Base-by-base conservation (phyloP, 2,113 vertebrate genomes). In the Trichechus manatus region DNA sequence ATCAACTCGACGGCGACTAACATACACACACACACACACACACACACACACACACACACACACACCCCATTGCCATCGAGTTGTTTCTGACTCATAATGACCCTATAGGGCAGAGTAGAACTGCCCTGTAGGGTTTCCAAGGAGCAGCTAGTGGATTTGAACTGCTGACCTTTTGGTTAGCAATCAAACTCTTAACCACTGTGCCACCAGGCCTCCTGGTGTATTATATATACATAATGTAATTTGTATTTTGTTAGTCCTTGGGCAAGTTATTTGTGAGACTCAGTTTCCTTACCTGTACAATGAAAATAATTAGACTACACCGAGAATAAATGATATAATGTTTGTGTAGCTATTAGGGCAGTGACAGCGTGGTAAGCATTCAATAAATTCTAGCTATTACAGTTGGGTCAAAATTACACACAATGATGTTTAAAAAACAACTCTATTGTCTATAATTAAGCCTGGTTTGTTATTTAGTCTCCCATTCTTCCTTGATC, bases 251-350 rank as follows among this genome's bases (percentile, higher is more conserved):
- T 80, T 72, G 19, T 39, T 82, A 1, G 61, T 53, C n/a, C 42
- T 82, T 87, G n/a, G 80, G 23, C 25, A 87, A 59, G 4, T 83
- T 95, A 22, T 81, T 91, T 96, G 47, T 85, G 86, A 90, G 77
- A 91, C 20, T 75, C 31, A 44, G 23, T 93, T 91, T 70, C 8
- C 11, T 88, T 87, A 89, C 42, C 61, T 77, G 25, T 92, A 82
- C 66, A 91, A 63, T 78, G 23, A 89, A 83, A 75, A 74, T 68
- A 59, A 53, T 47, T 88, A 50, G 53, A 88, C 39, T 50, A 39
- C 1, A 63, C 9, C 20, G 94, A 59, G 64, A 87, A 42, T 87
- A 92, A 94, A 50, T n/a, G 6, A 80, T 82, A 85, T 75, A 31
- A 74, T 80, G 19, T 5, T 88, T 22, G 89, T 96, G 23, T 70